phyloP scores from a whole-genome alignment of 2,888 invertebrate genomes.

The Troides oblongomaculatus region DNA sequence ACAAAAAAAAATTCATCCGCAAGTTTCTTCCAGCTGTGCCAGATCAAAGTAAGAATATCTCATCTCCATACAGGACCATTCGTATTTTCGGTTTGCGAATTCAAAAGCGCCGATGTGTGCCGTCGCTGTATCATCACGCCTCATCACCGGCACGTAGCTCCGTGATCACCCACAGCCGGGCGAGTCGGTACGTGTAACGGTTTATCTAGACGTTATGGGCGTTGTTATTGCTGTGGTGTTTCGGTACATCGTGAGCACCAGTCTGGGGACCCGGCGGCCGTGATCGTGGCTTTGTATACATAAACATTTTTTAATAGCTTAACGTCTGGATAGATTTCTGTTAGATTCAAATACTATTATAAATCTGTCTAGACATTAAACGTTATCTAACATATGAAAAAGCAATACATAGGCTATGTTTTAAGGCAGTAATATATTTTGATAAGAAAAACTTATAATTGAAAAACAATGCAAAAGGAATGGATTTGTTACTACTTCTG shows the following conservation, averaged over 20 bases:
- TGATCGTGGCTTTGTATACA: background rate
- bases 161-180: constrained; percentile 35
- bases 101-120: constrained; percentile 16
- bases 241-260: constrained; percentile 9
- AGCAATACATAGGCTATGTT: too few relatives aligned
- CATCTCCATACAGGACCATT: background rate
- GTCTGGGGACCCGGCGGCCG: constrained; percentile 3
- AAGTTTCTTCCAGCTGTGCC: too few relatives aligned
- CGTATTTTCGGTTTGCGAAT: constrained; percentile 6
- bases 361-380: too few relatives aligned
- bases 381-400: too few relatives aligned
- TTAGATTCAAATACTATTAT: too few relatives aligned
- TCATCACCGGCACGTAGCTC: constrained; percentile 54
- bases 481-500: too few relatives aligned
- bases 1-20: too few relatives aligned
- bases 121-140: constrained; percentile 51
- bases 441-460: too few relatives aligned
- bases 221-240: constrained; percentile 3
- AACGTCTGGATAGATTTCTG: too few relatives aligned
- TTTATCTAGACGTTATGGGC: constrained; percentile 23
- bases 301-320: background rate
- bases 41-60: too few relatives aligned
- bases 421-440: too few relatives aligned
- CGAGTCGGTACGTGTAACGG: constrained; percentile 27
- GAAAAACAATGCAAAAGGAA: too few relatives aligned